Evolutionary conservation across 2,888 invertebrate species (phyloP), one percentile per base, ranked within the genome.

Genomic region (Teinopalpus imperialis): DNA sequence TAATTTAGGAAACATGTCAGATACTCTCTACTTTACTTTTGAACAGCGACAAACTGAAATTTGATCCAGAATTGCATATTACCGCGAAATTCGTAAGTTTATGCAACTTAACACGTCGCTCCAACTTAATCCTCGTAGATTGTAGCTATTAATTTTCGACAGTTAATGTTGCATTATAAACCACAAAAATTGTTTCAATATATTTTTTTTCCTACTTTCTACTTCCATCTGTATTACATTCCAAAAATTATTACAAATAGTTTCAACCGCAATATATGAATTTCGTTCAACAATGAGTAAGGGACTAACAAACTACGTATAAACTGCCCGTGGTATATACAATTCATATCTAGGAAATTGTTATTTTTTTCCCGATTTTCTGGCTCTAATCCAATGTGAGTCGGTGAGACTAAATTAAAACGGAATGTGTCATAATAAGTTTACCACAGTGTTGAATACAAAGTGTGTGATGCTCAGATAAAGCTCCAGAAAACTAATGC

Each of bases 391-490:
- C 87, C 87, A 88, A 79, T 55, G 56, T 72, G 63, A 71, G 75
- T 73, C 72, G 69, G 71, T 63, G 66, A 68, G 56, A 72, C 81
- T 80, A 78, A 85, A 82, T 86, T 75, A 66, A 77, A 78, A 74
- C 64, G 69, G 78, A 76, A 78, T 76, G 77, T 81, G 79, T 82
- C 79, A 80, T 79, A 79, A 77, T 74, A 80, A 69, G 68, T 69
- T 60, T 71, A 65, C 65, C 59, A 61, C 67, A 66, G 74, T 66
- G 69, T 66, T 67, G 69, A 71, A 70, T 67, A 69, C 65, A 57
- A 60, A 65, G 63, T 60, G 63, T 63, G 53, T 57, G 56, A 56
- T 69, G 60, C 59, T 51, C 49, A 61, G 72, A 71, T 66, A 61
- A 52, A 56, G 66, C 65, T 63, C 34, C 49, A 49, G 59, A 66